A percentile compares a stretch with the other conserved stretches of the same genome.
phyloP scores from a whole-genome alignment of 2,113 vertebrate species.

The Odocoileus hemionus region DNA sequence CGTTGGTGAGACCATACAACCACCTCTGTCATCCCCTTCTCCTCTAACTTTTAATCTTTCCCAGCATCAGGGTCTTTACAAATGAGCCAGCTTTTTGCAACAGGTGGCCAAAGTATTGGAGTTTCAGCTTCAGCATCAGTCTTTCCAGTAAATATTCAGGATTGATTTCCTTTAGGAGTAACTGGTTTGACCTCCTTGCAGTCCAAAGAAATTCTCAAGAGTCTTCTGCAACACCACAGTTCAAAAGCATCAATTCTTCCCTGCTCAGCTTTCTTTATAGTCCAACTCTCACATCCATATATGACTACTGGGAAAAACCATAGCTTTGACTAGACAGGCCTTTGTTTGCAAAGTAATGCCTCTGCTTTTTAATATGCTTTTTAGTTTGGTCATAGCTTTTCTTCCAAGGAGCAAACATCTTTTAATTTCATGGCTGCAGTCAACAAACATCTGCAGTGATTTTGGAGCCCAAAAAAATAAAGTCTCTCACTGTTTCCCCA shows the following conservation, averaged over 20 bases:
- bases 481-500: background rate
- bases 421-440: background rate
- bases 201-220: background rate
- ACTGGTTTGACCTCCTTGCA: background rate
- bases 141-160: background rate
- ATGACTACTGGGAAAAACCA: background rate
- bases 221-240: background rate
- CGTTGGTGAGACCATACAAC: background rate
- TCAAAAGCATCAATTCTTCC: background rate
- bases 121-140: background rate
- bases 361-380: background rate
- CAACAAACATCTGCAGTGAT: background rate
- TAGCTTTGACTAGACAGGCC: background rate
- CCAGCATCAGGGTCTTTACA: background rate
- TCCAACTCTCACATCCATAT: background rate
- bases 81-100: background rate
- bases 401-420: background rate
- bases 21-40: background rate
- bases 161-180: background rate
- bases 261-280: background rate
- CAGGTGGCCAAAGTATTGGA: background rate
- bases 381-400: background rate
- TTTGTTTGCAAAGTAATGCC: background rate
- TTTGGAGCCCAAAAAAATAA: fast-evolving
- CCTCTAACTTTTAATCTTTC: background rate